Evolutionary conservation across 2,797 vertebrate genomes (phyloP), one percentile per base, ranked within the genome.

Genomic region (Scomberomorus guttatus): DNA sequence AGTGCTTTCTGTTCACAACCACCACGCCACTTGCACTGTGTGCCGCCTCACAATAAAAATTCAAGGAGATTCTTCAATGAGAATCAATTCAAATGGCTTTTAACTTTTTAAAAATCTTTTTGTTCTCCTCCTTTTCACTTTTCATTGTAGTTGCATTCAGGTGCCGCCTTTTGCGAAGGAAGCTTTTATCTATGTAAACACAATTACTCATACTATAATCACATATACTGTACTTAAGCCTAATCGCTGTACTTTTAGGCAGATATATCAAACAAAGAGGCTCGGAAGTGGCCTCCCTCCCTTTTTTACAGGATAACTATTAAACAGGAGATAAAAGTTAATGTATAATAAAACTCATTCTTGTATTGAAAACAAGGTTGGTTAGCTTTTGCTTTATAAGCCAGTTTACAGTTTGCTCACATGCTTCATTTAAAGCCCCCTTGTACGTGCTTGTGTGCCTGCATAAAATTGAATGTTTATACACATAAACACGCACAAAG

Each of bases 291-390:
- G 37, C 58, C 42, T 71, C 24, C n/a, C 63, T 39, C 27, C 42
- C 51, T 82, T 71, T 65, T 71, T 65, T 39, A 39, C 15, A 39
- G 50, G 24, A 69, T 44, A 72, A 77, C 54, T 1, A 34, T 79
- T 81, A 63, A 85, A 72, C 82, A 71, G 75, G 76, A 77, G 32
- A 25, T 81, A 25, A 29, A 71, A 58, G 85, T 83, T 87, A 86
- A 88, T 88, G 71, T 85, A 14, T 81, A 34, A 61, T 59, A 64
- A 70, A 72, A 55, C 1, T 2, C 24, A 1, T 39, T 56, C 2
- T 54, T 27, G 6, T 22, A 3, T 37, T 42, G 58, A 59, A 18
- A 18, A 18, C 27, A 9, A 5, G 34, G 24, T 50, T 50, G n/a
- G n/a, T 59, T 27, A 70, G 52, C 56, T 51, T 52, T 69, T 68